Base-by-base conservation (phyloP, 2,113 vertebrate genomes). In the Glareola pratincola region DNA sequence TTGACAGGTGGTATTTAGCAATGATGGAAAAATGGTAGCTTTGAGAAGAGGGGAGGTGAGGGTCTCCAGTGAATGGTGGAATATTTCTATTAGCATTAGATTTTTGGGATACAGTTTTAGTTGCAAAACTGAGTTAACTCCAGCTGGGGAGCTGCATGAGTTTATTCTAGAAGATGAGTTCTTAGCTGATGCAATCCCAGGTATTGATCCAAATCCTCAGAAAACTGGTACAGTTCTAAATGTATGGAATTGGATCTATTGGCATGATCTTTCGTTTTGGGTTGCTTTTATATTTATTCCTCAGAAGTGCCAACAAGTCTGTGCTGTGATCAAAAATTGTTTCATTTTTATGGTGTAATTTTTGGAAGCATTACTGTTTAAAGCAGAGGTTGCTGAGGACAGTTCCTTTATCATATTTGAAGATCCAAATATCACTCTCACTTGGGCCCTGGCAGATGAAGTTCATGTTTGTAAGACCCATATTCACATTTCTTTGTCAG, bases 1-100 rank as follows among this genome's bases (percentile, higher is more conserved):
- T 73, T 97, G 97, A 92, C 96, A 97, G 92, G 95, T 92, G 3
- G 88, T 53, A 37, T 50, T 97, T 96, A 97, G 81, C 50, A 85
- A 14, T 96, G 94, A 96, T 85, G 85, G 86, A 36, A 91, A 95
- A 97, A 91, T 87, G 75, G 81, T 54, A 92, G 48, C 81, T 88
- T 85, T 45, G 93, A 64, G 84, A 67, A 73, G 60, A 81, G 73
- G 48, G 80, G 57, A 85, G 74, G 73, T 60, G 64, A 68, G 39
- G 93, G 93, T 95, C 95, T 95, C 23, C 57, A 69, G 76, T 73
- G 91, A 96, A 37, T 69, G 84, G 79, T 80, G 45, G 59, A 91
- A 76, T 47, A 39, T 73, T 95, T 87, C 76, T 29, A 73, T 53
- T 37, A 43, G 29, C 26, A 79, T 90, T 29, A 66, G 29, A n/a